Percentiles rank a stretch among this genome's conserved stretches.
These are phyloP conservation scores for Sorex maritimensis DNA, from an alignment of 2,797 vertebrate species.

Conservation along the genomic window DNA sequence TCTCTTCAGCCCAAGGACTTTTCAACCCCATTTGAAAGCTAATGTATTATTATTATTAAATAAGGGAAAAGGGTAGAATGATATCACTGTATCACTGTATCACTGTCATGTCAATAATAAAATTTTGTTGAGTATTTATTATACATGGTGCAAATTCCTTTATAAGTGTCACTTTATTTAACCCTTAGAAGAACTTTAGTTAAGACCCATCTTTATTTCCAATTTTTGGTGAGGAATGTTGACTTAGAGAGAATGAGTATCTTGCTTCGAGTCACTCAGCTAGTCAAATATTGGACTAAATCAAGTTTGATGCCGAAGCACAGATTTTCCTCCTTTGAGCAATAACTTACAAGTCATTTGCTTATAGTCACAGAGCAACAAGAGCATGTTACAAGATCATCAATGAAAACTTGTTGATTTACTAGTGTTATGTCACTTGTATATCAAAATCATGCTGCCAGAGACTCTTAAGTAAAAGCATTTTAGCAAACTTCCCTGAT, in stretches of 20 bases:
- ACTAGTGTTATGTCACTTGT: constrained; percentile 28
- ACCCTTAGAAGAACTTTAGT: background rate
- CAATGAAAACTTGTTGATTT: background rate
- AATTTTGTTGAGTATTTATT: background rate
- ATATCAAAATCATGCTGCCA: constrained; percentile 2
- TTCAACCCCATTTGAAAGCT: constrained; percentile 32
- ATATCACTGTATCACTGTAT: too few relatives aligned
- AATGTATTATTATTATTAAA: constrained; percentile 38
- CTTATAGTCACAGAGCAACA: background rate
- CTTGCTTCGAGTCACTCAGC: background rate
- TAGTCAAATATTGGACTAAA: background rate
- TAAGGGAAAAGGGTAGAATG: too few relatives aligned
- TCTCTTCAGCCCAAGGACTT: background rate
- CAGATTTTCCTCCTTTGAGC: background rate
- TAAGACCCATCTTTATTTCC: background rate
- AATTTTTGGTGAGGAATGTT: background rate
- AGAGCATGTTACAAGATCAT: background rate
- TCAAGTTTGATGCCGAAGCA: background rate
- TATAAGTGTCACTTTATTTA: background rate
- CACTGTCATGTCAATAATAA: background rate
- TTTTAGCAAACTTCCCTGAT: background rate
- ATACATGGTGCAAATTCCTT: background rate
- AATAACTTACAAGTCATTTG: constrained; percentile 46
- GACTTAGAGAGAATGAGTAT: background rate
- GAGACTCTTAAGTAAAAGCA: constrained; percentile 42